Percentiles rank a stretch among this genome's conserved stretches.
These are phyloP conservation scores for Spheniscus mendiculus DNA, from an alignment of 2,113 vertebrate species.

Conservation along the genomic window DNA sequence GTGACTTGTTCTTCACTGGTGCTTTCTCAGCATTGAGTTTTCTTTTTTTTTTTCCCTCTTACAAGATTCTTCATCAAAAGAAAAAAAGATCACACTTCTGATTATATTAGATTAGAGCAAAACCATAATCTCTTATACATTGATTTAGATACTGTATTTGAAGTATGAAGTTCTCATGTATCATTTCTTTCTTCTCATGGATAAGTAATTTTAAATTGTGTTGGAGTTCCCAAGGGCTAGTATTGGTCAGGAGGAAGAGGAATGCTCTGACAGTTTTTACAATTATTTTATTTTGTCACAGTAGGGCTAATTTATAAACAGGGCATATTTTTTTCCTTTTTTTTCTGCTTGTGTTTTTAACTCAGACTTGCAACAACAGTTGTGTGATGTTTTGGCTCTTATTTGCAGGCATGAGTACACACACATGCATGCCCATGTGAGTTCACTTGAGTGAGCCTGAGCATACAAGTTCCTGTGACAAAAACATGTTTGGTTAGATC, in stretches of 20 bases:
- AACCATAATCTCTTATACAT: neutral
- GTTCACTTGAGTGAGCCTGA: neutral
- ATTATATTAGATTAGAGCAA: neutral
- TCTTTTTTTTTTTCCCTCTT: neutral
- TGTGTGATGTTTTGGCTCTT: neutral
- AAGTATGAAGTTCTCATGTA: neutral
- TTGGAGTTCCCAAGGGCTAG: neutral
- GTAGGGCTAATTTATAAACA: neutral
- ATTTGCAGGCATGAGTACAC: neutral
- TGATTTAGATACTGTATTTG: neutral
- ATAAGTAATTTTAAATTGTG: neutral
- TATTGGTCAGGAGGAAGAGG: neutral
- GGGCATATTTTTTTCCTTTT: fast-evolving
- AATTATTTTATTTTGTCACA: neutral
- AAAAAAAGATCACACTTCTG: neutral
- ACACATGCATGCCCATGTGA: neutral
- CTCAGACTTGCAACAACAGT: neutral
- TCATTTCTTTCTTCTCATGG: neutral
- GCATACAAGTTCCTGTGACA: neutral
- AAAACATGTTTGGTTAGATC: neutral
- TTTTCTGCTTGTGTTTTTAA: neutral
- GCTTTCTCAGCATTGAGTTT: neutral
- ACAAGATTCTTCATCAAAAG: conserved; percentile 1
- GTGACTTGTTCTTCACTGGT: conserved; percentile 26
- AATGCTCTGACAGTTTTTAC: neutral